phyloP scores from a whole-genome alignment of 2,113 vertebrate genomes.

The Ovis aries region DNA sequence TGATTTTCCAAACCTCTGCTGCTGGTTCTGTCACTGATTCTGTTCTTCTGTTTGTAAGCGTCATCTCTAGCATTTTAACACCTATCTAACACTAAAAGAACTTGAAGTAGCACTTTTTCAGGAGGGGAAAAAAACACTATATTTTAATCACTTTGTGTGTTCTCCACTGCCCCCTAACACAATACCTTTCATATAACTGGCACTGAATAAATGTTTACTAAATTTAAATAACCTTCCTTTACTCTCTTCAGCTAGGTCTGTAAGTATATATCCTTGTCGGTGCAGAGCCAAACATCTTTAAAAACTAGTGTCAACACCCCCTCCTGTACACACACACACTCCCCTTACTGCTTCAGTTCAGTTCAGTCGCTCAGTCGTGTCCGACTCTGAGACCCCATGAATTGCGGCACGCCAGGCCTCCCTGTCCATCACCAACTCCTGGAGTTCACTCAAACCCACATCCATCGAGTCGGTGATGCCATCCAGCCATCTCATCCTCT shows the following conservation, averaged over 20 bases:
- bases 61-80: not conserved
- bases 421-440: no score
- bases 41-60: not conserved
- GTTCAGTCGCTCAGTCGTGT: no score
- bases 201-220: not conserved
- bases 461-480: no score
- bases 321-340: no score
- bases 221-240: slow-evolving; percentile 29
- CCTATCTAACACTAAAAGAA: not conserved
- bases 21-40: not conserved
- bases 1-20: not conserved
- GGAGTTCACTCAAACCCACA: no score
- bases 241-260: not conserved
- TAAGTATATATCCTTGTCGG: not conserved
- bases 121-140: not conserved
- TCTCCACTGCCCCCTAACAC: not conserved
- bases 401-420: no score
- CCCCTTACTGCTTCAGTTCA: not conserved
- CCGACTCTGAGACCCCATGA: no score
- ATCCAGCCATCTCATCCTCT: no score
- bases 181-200: not conserved
- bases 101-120: not conserved
- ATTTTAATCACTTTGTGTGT: not conserved
- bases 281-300: not conserved
- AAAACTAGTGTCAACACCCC: not conserved